phyloP scores from a whole-genome alignment of 2,888 invertebrate genomes.

The Parnassius smintheus region DNA sequence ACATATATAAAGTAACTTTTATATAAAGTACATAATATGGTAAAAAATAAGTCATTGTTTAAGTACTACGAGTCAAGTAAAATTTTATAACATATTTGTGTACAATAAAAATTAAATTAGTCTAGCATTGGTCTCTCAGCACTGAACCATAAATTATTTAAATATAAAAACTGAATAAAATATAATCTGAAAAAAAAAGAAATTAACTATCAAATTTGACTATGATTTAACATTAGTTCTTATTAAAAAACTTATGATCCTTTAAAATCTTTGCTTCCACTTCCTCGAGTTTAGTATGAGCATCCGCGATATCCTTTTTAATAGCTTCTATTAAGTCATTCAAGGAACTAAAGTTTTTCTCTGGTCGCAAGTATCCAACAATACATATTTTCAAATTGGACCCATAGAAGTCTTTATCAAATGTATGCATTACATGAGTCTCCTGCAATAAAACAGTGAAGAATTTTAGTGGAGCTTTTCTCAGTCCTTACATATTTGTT shows the following conservation, averaged over 20 bases:
- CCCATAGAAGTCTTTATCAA: constrained; percentile 93
- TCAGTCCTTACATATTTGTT: too few species aligned
- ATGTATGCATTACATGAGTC: constrained; percentile 93
- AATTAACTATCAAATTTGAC: not conserved
- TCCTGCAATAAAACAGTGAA: constrained; percentile 82
- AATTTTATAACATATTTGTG: not conserved
- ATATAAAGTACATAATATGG: not conserved
- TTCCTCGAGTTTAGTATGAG: constrained; percentile 82
- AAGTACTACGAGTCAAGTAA: constrained; percentile 1
- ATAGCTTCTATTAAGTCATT: constrained; percentile 90
- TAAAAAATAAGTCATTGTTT: not conserved
- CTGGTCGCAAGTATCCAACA: constrained; percentile 91
- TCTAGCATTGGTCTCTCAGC: not conserved
- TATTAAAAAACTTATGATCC: constrained; percentile 75
- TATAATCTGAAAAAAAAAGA: not conserved
- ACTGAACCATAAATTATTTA: not conserved
- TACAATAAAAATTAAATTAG: not conserved
- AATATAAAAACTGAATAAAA: not conserved
- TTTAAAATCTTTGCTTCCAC: constrained; percentile 73
- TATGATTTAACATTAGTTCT: constrained; percentile 6
- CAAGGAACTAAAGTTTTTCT: constrained; percentile 88
- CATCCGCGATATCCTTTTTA: constrained; percentile 87
- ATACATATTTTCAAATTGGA: constrained; percentile 88
- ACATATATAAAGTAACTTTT: not conserved
- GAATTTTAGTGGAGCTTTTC: too few species aligned